A percentile compares a stretch with the other conserved stretches of the same genome.
Conservation (phyloP, 30 jellyfish, hydroid and myxozoan genomes). For the Chrysaora quinquecirrha region DNA sequence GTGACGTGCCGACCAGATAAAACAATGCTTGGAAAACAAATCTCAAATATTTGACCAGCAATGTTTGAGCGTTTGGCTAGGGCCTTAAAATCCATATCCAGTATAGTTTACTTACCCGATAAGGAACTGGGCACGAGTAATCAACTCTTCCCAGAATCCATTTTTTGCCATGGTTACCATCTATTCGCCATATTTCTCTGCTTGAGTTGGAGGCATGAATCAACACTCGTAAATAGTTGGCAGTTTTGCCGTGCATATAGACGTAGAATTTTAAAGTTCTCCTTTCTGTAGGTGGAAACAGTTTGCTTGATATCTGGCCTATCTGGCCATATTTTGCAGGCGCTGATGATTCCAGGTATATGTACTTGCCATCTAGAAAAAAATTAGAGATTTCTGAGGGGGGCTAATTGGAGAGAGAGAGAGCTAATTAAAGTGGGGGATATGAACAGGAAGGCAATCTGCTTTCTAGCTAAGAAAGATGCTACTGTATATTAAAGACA, state of each 20-base stretch:
- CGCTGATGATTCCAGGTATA: conserved; percentile 50
- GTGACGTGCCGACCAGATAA: too few species aligned
- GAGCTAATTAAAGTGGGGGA: too few species aligned
- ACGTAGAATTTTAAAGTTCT: conserved; percentile 43
- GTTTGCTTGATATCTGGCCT: conserved; percentile 45
- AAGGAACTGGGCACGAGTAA: conserved; percentile 44
- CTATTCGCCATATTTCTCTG: conserved; percentile 57
- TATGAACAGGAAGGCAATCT: too few species aligned
- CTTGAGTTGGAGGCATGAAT: conserved; percentile 32
- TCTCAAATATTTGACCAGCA: too few species aligned
- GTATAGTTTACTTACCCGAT: conserved; percentile 39
- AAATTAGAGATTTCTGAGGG: neutral
- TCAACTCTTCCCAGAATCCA: conserved; percentile 66
- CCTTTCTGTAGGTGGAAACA: conserved; percentile 26
- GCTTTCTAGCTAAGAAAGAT: too few species aligned
- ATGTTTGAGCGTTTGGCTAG: too few species aligned
- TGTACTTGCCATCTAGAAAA: conserved; percentile 59
- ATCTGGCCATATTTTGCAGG: conserved; percentile 65
- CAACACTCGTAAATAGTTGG: conserved; percentile 33
- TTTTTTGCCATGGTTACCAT: conserved; percentile 57
- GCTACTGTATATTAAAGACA: too few species aligned
- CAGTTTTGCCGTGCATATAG: conserved; percentile 65
- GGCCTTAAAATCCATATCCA: too few species aligned
- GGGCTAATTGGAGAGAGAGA: too few species aligned
- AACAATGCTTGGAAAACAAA: too few species aligned